Evolutionary conservation across 2,113 vertebrate species (phyloP).

Genomic region (Pomatostomus ruficeps): DNA sequence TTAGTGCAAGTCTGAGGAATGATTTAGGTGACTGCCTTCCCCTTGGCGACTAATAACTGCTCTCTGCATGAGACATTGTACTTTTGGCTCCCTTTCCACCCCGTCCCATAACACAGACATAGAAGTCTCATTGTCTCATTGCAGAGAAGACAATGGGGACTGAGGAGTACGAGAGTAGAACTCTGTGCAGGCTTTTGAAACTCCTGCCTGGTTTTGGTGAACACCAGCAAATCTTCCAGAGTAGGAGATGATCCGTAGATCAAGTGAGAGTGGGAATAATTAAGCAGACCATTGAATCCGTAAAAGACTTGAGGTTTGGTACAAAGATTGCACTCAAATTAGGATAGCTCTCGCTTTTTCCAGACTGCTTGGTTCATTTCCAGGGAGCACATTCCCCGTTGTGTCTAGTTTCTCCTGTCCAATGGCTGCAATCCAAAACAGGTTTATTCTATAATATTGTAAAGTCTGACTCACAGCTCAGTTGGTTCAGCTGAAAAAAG

Average conservation of each 20-base stretch:
- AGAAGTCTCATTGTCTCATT: conserved; percentile 10
- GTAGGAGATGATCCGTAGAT: neutral
- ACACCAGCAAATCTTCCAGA: neutral
- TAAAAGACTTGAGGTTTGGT: conserved; percentile 28
- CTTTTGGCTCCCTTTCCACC: conserved; percentile 18
- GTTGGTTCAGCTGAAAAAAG: conserved; percentile 20
- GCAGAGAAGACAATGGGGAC: neutral
- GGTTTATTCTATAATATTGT: conserved; percentile 52
- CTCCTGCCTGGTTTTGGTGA: neutral
- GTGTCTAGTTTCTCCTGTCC: conserved; percentile 54
- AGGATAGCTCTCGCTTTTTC: conserved; percentile 44
- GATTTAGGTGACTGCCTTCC: conserved; percentile 55
- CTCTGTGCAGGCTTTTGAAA: neutral
- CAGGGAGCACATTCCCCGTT: conserved; percentile 51
- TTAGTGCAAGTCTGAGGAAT: conserved; percentile 36
- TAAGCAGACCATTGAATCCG: neutral
- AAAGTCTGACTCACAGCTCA: conserved; percentile 41
- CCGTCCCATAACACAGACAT: neutral
- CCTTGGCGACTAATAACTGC: conserved; percentile 4
- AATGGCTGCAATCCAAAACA: conserved; percentile 53
- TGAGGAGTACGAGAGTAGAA: rapidly evolving
- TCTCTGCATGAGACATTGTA: conserved; percentile 13
- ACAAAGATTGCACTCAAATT: conserved; percentile 15
- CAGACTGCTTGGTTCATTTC: conserved; percentile 60
- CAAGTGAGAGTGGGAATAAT: conserved; percentile 4